phyloP scores from a whole-genome alignment of 2,113 vertebrate genomes.

The Pituophis catenifer region DNA sequence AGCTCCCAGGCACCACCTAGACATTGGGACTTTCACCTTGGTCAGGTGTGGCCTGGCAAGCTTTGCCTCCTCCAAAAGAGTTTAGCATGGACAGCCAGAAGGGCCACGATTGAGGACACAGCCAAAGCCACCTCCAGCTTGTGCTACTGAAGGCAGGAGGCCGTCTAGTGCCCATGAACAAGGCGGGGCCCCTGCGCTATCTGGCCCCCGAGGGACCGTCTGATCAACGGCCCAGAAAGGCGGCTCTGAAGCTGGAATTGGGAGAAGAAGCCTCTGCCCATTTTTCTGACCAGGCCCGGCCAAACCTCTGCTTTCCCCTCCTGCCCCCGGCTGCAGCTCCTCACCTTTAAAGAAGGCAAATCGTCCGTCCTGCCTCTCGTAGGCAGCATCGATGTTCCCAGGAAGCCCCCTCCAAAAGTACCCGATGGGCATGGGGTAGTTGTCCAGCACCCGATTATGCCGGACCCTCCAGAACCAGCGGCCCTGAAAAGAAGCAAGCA shows the following conservation, averaged over 20 bases:
- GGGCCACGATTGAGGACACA: not conserved
- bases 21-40: not conserved
- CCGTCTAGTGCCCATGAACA: not conserved
- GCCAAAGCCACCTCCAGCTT: not conserved
- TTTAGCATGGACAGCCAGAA: not conserved
- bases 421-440: conserved; percentile 93
- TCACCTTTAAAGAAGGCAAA: conserved; percentile 98
- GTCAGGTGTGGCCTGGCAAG: not conserved
- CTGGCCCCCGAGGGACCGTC: not conserved
- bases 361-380: conserved; percentile 89
- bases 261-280: too few species aligned
- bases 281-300: not conserved
- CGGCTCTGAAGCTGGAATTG: not conserved
- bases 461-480: conserved; percentile 95
- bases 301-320: too few species aligned
- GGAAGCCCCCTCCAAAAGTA: conserved; percentile 94
- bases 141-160: not conserved
- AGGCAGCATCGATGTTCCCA: conserved; percentile 85
- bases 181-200: not conserved
- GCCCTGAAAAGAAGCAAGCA: conserved; percentile 68
- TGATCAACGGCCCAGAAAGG: not conserved
- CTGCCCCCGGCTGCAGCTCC: not conserved
- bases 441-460: conserved; percentile 90
- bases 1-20: not conserved
- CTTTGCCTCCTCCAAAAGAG: not conserved